These are phyloP conservation scores for Cryptoleucopteryx plumbea DNA, from an alignment of 2,113 vertebrate species.

Conservation along the genomic window DNA sequence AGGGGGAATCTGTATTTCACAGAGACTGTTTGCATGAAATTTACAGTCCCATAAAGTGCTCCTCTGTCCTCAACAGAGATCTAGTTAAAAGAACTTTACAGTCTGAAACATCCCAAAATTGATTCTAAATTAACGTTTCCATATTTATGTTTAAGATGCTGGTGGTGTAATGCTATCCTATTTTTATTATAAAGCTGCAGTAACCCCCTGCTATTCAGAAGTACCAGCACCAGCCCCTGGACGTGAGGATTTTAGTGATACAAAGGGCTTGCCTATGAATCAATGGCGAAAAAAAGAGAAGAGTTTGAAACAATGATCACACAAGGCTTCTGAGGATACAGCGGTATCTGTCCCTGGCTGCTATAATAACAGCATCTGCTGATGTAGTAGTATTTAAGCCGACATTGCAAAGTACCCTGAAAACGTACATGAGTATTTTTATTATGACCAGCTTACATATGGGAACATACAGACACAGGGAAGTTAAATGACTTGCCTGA, in stretches of 20 bases:
- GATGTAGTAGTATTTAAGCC: not conserved
- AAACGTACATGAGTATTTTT: not conserved
- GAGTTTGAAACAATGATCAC: not conserved
- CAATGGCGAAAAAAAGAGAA: not conserved
- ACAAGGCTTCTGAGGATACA: not conserved
- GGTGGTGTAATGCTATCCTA: constrained; percentile 44
- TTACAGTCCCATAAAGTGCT: constrained; percentile 77
- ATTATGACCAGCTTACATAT: not conserved
- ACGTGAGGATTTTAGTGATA: not conserved
- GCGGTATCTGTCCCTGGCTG: not conserved
- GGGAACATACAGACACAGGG: not conserved
- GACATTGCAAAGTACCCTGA: not conserved
- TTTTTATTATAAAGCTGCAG: constrained; percentile 65
- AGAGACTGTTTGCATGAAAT: constrained; percentile 69
- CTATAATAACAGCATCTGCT: not conserved
- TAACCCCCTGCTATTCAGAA: not conserved
- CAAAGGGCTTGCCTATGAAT: not conserved
- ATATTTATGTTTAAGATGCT: constrained; percentile 69
- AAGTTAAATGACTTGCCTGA: not conserved
- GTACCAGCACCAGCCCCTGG: not conserved
- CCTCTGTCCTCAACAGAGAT: constrained; percentile 70
- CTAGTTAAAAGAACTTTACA: constrained; percentile 82
- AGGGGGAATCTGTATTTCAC: constrained; percentile 69
- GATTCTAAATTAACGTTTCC: constrained; percentile 76
- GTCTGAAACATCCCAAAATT: constrained; percentile 77